These are phyloP conservation scores for Spinibarbus caldwelli DNA, from an alignment of 2,797 vertebrate species.

Conservation along the genomic window DNA sequence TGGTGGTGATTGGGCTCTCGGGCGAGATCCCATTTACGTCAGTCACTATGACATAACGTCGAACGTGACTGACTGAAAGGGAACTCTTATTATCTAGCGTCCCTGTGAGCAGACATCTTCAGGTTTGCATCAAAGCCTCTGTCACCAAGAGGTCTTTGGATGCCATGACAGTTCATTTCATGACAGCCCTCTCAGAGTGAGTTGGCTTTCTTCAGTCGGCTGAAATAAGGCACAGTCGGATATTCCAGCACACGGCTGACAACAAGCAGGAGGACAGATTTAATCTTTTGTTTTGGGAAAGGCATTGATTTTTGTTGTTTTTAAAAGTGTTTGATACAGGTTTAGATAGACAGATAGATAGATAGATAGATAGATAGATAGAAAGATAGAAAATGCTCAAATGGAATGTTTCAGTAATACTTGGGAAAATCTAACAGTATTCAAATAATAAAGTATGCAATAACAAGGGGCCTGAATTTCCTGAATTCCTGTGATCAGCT, in stretches of 20 bases:
- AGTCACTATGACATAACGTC: too few species aligned
- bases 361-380: too few species aligned
- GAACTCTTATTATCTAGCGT: slow-evolving; percentile 9
- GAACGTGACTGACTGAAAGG: too few species aligned
- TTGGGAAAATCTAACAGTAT: neutral
- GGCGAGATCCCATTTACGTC: too few species aligned
- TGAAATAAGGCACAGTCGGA: slow-evolving; percentile 63
- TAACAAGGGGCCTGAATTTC: too few species aligned
- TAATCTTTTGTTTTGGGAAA: slow-evolving; percentile 66
- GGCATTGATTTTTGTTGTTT: slow-evolving; percentile 15
- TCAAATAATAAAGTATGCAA: too few species aligned
- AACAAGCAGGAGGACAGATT: slow-evolving; percentile 68
- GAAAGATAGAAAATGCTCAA: too few species aligned
- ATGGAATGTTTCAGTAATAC: neutral
- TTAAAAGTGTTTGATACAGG: neutral
- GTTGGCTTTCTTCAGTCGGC: slow-evolving; percentile 66
- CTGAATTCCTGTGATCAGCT: too few species aligned
- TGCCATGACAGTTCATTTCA: slow-evolving; percentile 51
- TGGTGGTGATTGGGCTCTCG: too few species aligned
- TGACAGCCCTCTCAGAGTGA: slow-evolving; percentile 57
- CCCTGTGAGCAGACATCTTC: slow-evolving; percentile 19
- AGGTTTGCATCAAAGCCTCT: neutral
- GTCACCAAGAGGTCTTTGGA: neutral
- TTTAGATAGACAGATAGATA: too few species aligned
- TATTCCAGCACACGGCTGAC: slow-evolving; percentile 68